phyloP scores from a whole-genome alignment of 2,113 vertebrate species.

The Cavia aperea region DNA sequence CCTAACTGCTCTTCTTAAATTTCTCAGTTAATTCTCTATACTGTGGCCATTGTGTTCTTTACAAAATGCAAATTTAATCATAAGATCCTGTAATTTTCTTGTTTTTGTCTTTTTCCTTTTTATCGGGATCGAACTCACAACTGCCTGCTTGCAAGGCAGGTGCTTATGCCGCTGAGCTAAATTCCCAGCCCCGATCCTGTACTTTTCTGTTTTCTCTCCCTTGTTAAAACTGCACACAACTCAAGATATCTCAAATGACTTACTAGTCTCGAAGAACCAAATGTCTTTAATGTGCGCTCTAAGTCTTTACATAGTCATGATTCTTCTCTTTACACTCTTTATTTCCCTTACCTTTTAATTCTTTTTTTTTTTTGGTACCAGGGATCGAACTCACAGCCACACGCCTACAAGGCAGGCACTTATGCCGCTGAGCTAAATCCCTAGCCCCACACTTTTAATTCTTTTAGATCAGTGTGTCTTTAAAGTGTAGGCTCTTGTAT shows the following conservation, averaged over 20 bases:
- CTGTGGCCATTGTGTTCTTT: not conserved
- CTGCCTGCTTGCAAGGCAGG: too few relatives aligned
- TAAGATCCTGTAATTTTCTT: not conserved
- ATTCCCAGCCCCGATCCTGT: not conserved
- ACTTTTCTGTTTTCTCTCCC: not conserved
- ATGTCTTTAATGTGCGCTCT: not conserved
- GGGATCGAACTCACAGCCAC: too few relatives aligned
- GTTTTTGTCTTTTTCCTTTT: too few relatives aligned
- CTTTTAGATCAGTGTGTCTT: not conserved
- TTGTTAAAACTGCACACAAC: not conserved
- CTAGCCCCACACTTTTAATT: not conserved
- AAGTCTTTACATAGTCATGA: not conserved
- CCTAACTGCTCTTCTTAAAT: not conserved
- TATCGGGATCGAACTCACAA: too few relatives aligned
- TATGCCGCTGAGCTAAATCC: too few relatives aligned
- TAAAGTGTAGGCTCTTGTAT: not conserved
- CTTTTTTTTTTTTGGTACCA: not conserved
- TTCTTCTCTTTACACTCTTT: not conserved
- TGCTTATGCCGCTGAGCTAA: too few relatives aligned
- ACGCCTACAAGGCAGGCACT: too few relatives aligned
- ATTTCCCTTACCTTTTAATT: not conserved
- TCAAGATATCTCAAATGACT: not conserved
- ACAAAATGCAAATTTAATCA: conserved; percentile 5
- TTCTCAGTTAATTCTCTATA: not conserved
- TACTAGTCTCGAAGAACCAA: not conserved